These are phyloP conservation scores for Corapipo altera DNA, from an alignment of 2,113 vertebrate genomes.

Conservation along the genomic window DNA sequence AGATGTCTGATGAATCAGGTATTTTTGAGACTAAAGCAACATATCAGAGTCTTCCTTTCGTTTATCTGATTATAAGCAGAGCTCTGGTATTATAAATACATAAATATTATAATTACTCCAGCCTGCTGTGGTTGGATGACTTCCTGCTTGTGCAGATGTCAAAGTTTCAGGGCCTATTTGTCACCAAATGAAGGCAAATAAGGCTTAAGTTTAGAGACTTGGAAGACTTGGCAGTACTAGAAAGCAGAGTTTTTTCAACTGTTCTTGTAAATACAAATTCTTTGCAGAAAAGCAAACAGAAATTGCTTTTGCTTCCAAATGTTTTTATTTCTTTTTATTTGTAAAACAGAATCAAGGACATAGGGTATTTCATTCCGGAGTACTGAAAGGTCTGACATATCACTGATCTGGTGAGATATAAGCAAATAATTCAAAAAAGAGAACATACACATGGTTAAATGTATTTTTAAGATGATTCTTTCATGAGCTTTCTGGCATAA, in stretches of 20 bases:
- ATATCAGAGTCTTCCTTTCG: neutral
- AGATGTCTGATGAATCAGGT: neutral
- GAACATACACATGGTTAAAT: neutral
- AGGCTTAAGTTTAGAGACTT: neutral
- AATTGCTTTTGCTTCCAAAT: neutral
- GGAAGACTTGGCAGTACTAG: neutral
- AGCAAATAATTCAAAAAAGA: neutral
- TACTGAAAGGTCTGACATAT: neutral
- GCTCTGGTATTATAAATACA: neutral
- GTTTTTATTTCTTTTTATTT: neutral
- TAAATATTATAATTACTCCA: neutral
- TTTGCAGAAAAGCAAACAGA: neutral
- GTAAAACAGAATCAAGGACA: neutral
- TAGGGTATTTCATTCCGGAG: neutral
- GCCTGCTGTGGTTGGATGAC: neutral
- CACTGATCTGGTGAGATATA: neutral
- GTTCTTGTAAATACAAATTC: neutral
- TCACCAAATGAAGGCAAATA: slow-evolving; percentile 1
- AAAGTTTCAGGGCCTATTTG: neutral
- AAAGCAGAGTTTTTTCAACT: neutral
- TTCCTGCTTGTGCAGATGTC: slow-evolving; percentile 19
- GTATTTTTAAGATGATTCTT: neutral
- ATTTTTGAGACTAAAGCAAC: neutral
- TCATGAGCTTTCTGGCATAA: neutral
- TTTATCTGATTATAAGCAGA: neutral